Base-by-base conservation (phyloP, 1,140 invertebrate species). In the Dinoponera quadriceps region DNA sequence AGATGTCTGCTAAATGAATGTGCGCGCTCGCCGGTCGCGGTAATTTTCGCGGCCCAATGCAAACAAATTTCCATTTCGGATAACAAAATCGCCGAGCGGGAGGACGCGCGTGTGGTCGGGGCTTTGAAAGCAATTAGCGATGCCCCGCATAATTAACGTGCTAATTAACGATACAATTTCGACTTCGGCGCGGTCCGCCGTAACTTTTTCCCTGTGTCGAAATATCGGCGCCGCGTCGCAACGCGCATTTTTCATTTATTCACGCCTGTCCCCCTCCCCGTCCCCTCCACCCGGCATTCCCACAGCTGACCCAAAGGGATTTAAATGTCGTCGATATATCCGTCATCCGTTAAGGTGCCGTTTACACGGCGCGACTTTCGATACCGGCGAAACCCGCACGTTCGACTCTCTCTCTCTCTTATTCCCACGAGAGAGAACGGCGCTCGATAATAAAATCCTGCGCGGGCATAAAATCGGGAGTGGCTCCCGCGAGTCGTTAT, bases 91-190 rank as follows among this genome's bases (percentile, higher is more conserved):
- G 65, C 44, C 75, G 51, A 22, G 25, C 65, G 60, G 11, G 25
- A 62, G 60, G 18, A 16, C 60, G 25, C 38, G 38, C 38, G 33
- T 33, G 33, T n/a, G n/a, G 72, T 60, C 14, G 44, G 33, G 14
- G 48, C 81, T 77, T 78, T 82, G 73, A 77, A 65, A 77, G 81
- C 81, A 82, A 82, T 82, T 82, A 82, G 81, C 25, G 72, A 60
- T 80, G 65, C 65, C 65, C 49, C 51, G 65, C 75, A 80, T 80
- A 71, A 80, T 71, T 80, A 80, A 80, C 75, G 75, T 38, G 75
- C 63, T 80, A 80, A 80, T 80, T 80, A 80, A 33, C 65, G 25
- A 44, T 38, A 54, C 38, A 80, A 71, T 80, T 80, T 71, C 55
- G 38, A 18, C 3, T 29, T 71, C n/a, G n/a, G 38, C 16, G 51